A percentile compares a stretch with the other conserved stretches of the same genome.
These are phyloP conservation scores for Peromyscus attwateri DNA, from an alignment of 2,797 vertebrate species.

Conservation along the genomic window DNA sequence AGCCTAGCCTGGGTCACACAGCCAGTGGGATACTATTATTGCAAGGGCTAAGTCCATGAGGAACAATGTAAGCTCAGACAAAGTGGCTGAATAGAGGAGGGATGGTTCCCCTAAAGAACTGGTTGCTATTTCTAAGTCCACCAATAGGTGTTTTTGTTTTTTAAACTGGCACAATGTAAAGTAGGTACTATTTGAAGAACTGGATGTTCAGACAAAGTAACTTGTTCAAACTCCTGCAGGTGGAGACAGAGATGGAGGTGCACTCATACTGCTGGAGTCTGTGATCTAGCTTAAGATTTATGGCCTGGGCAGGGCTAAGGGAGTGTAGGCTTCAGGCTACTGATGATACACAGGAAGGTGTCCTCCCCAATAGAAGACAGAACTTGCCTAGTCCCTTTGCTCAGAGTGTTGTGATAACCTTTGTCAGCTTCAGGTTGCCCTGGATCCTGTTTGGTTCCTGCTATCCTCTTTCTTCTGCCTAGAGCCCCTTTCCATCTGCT, in stretches of 20 bases:
- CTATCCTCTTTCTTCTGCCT: not conserved
- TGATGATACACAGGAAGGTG: not conserved
- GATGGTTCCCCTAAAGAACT: not conserved
- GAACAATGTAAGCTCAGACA: not conserved
- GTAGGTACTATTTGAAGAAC: not conserved
- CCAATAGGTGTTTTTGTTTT: not conserved
- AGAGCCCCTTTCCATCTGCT: not conserved
- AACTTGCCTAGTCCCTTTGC: not conserved
- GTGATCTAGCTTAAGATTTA: not conserved
- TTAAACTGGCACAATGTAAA: not conserved
- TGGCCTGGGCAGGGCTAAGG: not conserved
- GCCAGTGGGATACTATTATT: not conserved
- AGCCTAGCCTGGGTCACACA: not conserved
- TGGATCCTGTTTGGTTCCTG: not conserved
- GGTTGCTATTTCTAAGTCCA: not conserved
- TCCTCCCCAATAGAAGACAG: not conserved
- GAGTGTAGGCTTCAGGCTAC: not conserved
- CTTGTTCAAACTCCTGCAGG: not conserved
- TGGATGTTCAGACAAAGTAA: not conserved
- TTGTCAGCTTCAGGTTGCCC: not conserved
- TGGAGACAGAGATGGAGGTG: not conserved
- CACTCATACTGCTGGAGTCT: not conserved
- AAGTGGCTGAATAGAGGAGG: not conserved
- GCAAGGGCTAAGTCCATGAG: not conserved
- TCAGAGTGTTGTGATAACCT: not conserved